Evolutionary conservation across 2,888 invertebrate genomes (phyloP), one percentile per base, ranked within the genome.

Genomic region (Dynastes hyllus): DNA sequence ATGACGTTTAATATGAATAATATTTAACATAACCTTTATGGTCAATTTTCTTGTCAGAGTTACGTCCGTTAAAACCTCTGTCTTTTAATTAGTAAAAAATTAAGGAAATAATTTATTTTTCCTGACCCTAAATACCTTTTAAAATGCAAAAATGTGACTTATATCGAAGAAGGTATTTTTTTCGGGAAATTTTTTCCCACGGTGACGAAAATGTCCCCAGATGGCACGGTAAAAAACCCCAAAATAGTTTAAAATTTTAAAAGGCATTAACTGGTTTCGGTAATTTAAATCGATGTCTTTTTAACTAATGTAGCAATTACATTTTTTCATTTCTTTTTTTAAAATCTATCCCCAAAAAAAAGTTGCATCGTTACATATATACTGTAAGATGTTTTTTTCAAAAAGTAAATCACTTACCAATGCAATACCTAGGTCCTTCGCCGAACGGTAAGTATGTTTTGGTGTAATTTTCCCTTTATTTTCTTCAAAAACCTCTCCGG

Each of bases 401-500:
- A 45, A 0, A 1, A 45, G 8, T 45, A 16, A 55, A 55, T 22
- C 22, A 16, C 79, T 53, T 80, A 83, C 83, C 83, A 50, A 83
- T 77, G 70, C 83, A 83, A 76, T 77, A 78, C 50, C 80, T 78
- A 6, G 83, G 82, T 58, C 83, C 83, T 29, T 78, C 66, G 8
- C 83, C 83, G 67, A 83, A 83, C 6, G 83, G 83, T 37, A 83
- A 67, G 61, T 82, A 83, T 1, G 78, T 51, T 80, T 82, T 9
- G 78, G 66, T 0, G 70, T 50, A 45, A 81, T 80, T 2, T 70
- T 16, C 81, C 50, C 86, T 4, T 37, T 51, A 37, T 85, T 85
- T 61, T 87, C 87, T 0, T 85, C 84, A n/a, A 82, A 83, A 89
- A 89, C 67, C 89, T 80, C 75, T 88, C 87, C 0, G 89, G 90